A percentile compares a stretch with the other conserved stretches of the same genome.
These are phyloP conservation scores for Phymatocera aterrima DNA, from an alignment of 2,888 invertebrate genomes.

Conservation along the genomic window DNA sequence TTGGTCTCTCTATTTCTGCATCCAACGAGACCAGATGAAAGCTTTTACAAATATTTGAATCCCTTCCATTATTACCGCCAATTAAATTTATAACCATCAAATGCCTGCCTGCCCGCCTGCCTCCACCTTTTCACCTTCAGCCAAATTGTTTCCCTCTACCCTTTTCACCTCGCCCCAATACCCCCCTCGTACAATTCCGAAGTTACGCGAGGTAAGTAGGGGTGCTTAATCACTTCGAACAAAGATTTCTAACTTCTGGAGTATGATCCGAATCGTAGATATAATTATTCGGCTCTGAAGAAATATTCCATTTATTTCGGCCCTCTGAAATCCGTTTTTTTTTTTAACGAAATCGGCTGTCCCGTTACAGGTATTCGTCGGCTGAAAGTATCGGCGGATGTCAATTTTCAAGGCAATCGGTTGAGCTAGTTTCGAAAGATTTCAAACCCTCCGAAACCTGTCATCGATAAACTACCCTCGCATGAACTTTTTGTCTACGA, in stretches of 20 bases:
- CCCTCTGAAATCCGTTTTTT: neutral
- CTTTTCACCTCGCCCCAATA: neutral
- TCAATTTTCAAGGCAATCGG: too few species aligned
- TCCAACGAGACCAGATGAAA: neutral
- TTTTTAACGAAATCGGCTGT: too few species aligned
- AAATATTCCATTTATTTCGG: too few species aligned
- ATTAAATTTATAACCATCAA: constrained; percentile 44
- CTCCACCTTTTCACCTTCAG: neutral
- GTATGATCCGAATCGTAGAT: too few species aligned
- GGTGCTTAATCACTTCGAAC: constrained; percentile 5
- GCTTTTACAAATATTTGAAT: constrained; percentile 43
- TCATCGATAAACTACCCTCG: too few species aligned
- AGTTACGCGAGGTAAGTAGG: constrained; percentile 9
- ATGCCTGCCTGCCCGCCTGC: neutral
- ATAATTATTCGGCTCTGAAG: too few species aligned
- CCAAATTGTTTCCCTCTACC: neutral
- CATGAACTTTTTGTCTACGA: too few species aligned
- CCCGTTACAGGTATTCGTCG: too few species aligned
- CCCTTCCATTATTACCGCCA: constrained; percentile 33
- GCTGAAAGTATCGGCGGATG: too few species aligned
- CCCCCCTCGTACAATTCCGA: too few species aligned
- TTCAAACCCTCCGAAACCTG: too few species aligned
- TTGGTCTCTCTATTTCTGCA: neutral
- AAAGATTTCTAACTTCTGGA: neutral
- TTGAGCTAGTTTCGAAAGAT: too few species aligned